Evolutionary conservation across 2,113 vertebrate genomes (phyloP), one percentile per base, ranked within the genome.

Genomic region (Alouatta palliata): DNA sequence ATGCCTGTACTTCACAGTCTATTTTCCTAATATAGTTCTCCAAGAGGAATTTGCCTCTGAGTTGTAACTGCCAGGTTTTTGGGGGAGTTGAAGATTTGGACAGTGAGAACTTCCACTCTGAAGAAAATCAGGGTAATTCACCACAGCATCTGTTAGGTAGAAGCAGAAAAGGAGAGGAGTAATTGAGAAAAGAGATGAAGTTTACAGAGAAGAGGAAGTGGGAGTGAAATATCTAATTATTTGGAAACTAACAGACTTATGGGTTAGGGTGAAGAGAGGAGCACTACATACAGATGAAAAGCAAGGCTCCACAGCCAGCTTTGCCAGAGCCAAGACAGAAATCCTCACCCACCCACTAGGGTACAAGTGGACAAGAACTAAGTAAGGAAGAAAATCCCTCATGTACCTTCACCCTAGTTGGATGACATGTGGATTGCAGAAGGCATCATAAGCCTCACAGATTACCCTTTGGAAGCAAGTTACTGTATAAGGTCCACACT

Each of bases 61-160:
- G 12, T 11, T 43, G 3, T 70, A 54, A 16, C 77, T 81, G 58
- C 4, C 45, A 91, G 25, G 5, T 16, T n/a, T 81, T 91, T 25
- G 20, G 21, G 6, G 16, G 3, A 40, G 10, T 1, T 52, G 10
- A 27, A 40, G 30, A 21, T 1, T 32, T 49, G 37, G 20, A 2
- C 37, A 52, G 35, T 30, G 8, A 80, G 25, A 20, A 9, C 4
- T 45, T 56, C 35, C 47, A 14, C 5, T 58, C 35, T 68, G 32
- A 30, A 49, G 37, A 27, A 37, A 80, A 54, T 66, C 25, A 10
- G 45, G 4, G 6, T 32, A 45, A 7, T 75, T 76, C 5, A 13
- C 0, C 3, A 61, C 19, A 52, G 37, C 21, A 32, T 64, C 30
- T 5, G 35, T 16, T 21, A 20, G 1, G 5, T 9, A 32, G 12